A percentile compares a stretch with the other conserved stretches of the same genome.
Conservation (phyloP, 2,888 invertebrate genomes). For the Drosophila picticornis region DNA sequence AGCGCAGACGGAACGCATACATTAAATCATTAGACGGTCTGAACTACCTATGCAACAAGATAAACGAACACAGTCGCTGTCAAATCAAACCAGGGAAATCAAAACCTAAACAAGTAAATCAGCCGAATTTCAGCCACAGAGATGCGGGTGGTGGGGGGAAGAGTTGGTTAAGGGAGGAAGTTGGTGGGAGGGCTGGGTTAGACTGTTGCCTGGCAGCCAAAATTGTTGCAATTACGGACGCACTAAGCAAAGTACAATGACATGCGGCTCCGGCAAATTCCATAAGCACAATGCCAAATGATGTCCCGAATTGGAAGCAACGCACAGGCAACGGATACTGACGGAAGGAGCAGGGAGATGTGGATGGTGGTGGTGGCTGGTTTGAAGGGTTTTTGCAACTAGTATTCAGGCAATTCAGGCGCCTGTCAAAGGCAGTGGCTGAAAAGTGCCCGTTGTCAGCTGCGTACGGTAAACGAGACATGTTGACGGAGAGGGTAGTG, state of each 20-base stretch:
- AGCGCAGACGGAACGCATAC: conserved; percentile 23
- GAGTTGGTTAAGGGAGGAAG: background rate
- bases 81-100: conserved; percentile 63
- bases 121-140: conserved; percentile 34
- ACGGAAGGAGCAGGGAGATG: background rate
- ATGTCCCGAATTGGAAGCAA: conserved; percentile 46
- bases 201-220: conserved; percentile 31
- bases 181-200: background rate
- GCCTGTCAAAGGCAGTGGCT: conserved; percentile 63
- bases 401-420: conserved; percentile 27
- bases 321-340: background rate
- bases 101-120: conserved; percentile 62
- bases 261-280: conserved; percentile 61
- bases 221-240: conserved; percentile 78
- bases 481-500: conserved; percentile 1
- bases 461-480: conserved; percentile 35
- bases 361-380: background rate
- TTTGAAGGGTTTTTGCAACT: conserved; percentile 16
- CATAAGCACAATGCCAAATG: conserved; percentile 75
- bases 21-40: conserved; percentile 66
- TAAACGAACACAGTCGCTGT: background rate
- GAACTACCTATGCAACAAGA: background rate
- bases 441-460: conserved; percentile 68
- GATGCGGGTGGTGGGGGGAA: background rate
- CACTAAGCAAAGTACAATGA: conserved; percentile 53